Evolutionary conservation across 2,797 vertebrate species (phyloP).

Genomic region (Varecia variegata): DNA sequence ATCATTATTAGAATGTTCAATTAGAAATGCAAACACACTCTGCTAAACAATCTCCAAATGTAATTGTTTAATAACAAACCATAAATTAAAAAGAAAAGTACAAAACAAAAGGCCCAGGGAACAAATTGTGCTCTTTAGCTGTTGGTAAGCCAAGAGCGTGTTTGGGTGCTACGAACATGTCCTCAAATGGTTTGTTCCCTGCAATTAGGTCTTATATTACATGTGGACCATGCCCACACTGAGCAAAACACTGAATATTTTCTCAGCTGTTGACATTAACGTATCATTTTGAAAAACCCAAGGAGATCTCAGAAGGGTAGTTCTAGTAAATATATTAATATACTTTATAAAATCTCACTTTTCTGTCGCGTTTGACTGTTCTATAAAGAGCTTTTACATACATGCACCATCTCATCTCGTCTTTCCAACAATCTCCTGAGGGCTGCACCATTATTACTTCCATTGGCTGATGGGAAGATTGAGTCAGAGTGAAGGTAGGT

Average conservation of each 20-base stretch:
- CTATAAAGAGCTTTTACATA: neutral
- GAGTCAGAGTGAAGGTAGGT: neutral
- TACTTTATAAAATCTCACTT: neutral
- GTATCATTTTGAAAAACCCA: neutral
- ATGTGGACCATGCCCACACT: accelerated
- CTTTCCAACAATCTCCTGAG: neutral
- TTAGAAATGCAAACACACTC: slow-evolving; percentile 62
- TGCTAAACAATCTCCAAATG: slow-evolving; percentile 38
- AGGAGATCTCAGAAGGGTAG: neutral
- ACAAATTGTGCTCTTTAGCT: neutral
- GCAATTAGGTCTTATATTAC: accelerated
- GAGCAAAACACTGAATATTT: neutral
- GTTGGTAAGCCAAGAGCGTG: neutral
- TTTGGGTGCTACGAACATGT: accelerated
- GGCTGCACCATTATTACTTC: accelerated
- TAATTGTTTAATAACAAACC: slow-evolving; percentile 69
- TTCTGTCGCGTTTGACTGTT: neutral
- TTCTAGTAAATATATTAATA: accelerated
- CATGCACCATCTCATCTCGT: neutral
- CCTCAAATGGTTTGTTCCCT: accelerated
- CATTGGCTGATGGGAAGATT: neutral
- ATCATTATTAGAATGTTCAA: slow-evolving; percentile 57
- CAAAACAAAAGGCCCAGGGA: neutral
- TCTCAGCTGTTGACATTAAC: neutral
- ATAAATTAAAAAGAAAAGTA: slow-evolving; percentile 39